Base-by-base conservation (phyloP, 1,140 invertebrate genomes). In the Grapholita molesta region DNA sequence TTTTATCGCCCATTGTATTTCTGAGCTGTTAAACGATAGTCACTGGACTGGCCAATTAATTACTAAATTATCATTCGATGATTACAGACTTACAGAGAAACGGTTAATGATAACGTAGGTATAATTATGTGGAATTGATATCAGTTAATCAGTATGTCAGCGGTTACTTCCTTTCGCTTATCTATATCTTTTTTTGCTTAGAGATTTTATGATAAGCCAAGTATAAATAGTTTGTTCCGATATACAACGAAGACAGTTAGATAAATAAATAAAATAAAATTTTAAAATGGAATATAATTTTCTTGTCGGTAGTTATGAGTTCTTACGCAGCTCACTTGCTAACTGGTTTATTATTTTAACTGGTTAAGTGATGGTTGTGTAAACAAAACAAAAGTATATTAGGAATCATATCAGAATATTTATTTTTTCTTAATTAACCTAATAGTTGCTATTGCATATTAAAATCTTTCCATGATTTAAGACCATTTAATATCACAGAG, bases 401-500 rank as follows among this genome's bases (percentile, higher is more conserved):
- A 66, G 71, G 70, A 35, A 23, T 65, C 68, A 77, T 73, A 77
- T 76, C 70, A 73, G 64, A 76, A 73, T 67, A 53, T 79, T 78
- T 80, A 82, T 82, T 85, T 71, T 77, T 77, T 72, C 42, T 68
- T 71, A 67, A 70, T 55, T 76, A 66, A 73, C 67, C 75, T 79
- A 80, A 67, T 65, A 78, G 71, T 68, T 75, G 67, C 74, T 82
- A 76, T 64, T 67, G 38, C 32, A 68, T 80, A 65, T 80, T 68
- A 67, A 75, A 79, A 69, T 67, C 69, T 61, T 61, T 61, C 55
- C 55, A 61, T 61, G 55, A 61, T 61, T 61, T 61, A 61, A 61
- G 74, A 74, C 73, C 81, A 85, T 67, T 74, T 75, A 67, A 83
- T 84, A 86, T 91, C 89, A 91, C 89, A 91, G 89, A 76, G 74